Evolutionary conservation across 2,888 invertebrate species (phyloP).

Genomic region (Caenorhabditis angaria): DNA sequence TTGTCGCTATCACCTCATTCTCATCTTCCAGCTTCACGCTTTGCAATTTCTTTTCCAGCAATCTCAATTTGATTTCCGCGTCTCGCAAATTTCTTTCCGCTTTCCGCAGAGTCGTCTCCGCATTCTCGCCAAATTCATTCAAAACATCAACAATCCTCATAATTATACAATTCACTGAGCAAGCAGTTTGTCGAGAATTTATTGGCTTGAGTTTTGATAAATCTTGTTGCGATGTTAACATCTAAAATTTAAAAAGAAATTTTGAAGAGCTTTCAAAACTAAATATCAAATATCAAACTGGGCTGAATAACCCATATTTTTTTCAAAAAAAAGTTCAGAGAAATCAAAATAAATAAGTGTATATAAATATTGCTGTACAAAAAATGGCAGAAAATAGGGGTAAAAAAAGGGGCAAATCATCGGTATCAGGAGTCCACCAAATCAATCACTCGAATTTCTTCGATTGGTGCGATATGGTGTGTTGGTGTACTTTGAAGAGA

Average conservation of each 20-base stretch:
- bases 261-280: no score
- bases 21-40: constrained; percentile 10
- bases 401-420: constrained; percentile 1
- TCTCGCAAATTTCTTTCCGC: constrained; percentile 38
- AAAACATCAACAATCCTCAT: constrained; percentile 38
- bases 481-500: constrained; percentile 47
- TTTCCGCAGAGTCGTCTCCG: constrained; percentile 23
- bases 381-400: constrained; percentile 1
- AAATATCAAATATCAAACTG: no score
- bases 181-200: constrained; percentile 45
- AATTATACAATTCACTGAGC: constrained; percentile 49
- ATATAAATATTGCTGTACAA: neutral
- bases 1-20: neutral
- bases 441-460: constrained; percentile 51
- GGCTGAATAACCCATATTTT: no score
- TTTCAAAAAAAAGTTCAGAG: no score
- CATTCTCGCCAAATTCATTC: constrained; percentile 34
- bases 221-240: neutral
- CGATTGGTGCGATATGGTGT: constrained; percentile 38
- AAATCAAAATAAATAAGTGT: no score
- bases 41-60: constrained; percentile 30
- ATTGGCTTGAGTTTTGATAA: constrained; percentile 7
- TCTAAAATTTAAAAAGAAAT: neutral
- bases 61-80: constrained; percentile 37
- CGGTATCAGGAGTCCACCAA: neutral